phyloP scores from a whole-genome alignment of 2,797 vertebrate species.

The Eospalax fontanierii region DNA sequence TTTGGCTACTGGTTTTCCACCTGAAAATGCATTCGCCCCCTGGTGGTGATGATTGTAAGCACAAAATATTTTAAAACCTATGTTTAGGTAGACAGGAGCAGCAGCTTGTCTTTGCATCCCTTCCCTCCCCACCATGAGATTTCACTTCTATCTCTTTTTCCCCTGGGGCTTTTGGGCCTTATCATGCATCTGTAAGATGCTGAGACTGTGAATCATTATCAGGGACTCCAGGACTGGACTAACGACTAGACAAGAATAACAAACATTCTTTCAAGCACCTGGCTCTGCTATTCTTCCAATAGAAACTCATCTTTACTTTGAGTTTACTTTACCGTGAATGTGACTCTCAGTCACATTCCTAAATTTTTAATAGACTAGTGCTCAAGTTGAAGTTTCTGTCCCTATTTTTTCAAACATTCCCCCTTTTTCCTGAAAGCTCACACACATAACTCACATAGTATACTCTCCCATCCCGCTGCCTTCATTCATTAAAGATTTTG shows the following conservation, averaged over 20 bases:
- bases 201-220: constrained; percentile 16
- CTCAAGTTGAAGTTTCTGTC: constrained; percentile 31
- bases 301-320: background rate
- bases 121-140: background rate
- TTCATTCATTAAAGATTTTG: constrained; percentile 44
- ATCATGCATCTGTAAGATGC: background rate
- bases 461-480: background rate
- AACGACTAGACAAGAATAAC: background rate
- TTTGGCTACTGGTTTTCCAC: background rate
- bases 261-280: background rate
- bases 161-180: background rate
- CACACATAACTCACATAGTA: background rate
- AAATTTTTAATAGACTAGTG: constrained; percentile 13
- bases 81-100: background rate
- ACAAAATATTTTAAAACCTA: background rate
- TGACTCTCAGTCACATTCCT: background rate
- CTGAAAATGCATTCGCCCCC: background rate
- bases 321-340: background rate
- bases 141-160: background rate
- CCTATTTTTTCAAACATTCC: background rate
- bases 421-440: background rate
- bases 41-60: constrained; percentile 45
- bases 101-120: background rate
- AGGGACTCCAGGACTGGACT: background rate
- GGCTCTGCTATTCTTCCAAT: background rate